Conservation (phyloP, 2,113 vertebrate genomes). For the Hippotragus niger region DNA sequence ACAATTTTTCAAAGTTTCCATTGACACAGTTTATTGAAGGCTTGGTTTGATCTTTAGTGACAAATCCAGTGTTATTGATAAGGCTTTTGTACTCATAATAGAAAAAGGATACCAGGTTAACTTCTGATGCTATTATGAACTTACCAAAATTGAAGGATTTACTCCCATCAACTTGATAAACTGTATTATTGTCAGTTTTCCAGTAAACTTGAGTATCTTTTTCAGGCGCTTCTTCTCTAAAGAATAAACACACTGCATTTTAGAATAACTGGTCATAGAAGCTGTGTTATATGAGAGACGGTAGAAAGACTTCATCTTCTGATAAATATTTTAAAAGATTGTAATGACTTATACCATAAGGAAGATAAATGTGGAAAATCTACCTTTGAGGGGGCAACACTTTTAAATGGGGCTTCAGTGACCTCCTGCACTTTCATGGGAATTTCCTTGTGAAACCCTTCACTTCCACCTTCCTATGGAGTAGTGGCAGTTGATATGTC, state of each 20-base stretch:
- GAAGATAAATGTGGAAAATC: not conserved
- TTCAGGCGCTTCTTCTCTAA: constrained; percentile 78
- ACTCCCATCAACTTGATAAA: constrained; percentile 88
- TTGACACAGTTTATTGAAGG: not conserved
- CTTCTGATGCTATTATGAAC: not conserved
- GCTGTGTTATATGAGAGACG: not conserved
- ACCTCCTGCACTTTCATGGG: not conserved
- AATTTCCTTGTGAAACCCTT: not conserved
- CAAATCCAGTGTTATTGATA: not conserved
- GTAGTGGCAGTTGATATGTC: not conserved
- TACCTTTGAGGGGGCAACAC: not conserved
- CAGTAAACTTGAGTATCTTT: constrained; percentile 82
- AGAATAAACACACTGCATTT: constrained; percentile 24
- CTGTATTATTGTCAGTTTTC: constrained; percentile 85
- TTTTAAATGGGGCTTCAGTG: not conserved
- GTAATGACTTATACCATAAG: not conserved
- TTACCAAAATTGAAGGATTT: constrained; percentile 92
- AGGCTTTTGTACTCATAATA: not conserved
- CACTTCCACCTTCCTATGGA: not conserved
- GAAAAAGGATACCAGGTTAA: not conserved
- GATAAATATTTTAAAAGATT: not conserved
- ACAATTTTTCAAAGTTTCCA: not conserved
- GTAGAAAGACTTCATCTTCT: not conserved
- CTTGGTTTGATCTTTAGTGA: not conserved
- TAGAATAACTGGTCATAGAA: not conserved